Evolutionary conservation across 2,113 vertebrate species (phyloP).

Genomic region (Romanogobio albipinnatus): DNA sequence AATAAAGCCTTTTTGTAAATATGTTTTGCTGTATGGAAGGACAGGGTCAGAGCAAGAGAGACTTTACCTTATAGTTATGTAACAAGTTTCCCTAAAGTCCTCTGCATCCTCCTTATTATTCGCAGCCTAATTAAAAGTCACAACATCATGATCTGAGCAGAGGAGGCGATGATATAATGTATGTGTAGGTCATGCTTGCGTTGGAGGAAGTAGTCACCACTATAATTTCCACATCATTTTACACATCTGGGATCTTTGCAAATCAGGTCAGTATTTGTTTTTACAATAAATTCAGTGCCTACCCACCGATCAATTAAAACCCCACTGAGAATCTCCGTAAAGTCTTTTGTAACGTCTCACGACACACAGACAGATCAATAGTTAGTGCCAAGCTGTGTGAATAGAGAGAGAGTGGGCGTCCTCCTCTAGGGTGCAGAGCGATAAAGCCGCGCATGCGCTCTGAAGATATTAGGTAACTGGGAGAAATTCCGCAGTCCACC

Average conservation of each 20-base stretch:
- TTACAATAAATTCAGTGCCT: not conserved
- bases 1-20: no score
- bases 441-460: slow-evolving; percentile 31
- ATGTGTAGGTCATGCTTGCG: not conserved
- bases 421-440: not conserved
- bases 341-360: not conserved
- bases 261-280: slow-evolving; percentile 14
- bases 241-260: not conserved
- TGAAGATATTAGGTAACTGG: slow-evolving; percentile 51
- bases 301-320: not conserved
- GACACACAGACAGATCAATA: not conserved
- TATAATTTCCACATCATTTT: not conserved
- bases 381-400: not conserved
- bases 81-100: slow-evolving; percentile 20
- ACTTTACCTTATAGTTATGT: slow-evolving; percentile 25
- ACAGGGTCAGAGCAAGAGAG: not conserved
- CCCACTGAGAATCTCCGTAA: not conserved
- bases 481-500: slow-evolving; percentile 56
- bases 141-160: not conserved
- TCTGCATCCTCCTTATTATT: not conserved
- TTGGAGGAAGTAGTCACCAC: slow-evolving; percentile 18
- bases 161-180: not conserved
- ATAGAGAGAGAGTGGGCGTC: slow-evolving; percentile 17
- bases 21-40: not conserved
- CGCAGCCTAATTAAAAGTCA: not conserved